phyloP scores from a whole-genome alignment of 1,140 invertebrate species.

The Asobara japonica region DNA sequence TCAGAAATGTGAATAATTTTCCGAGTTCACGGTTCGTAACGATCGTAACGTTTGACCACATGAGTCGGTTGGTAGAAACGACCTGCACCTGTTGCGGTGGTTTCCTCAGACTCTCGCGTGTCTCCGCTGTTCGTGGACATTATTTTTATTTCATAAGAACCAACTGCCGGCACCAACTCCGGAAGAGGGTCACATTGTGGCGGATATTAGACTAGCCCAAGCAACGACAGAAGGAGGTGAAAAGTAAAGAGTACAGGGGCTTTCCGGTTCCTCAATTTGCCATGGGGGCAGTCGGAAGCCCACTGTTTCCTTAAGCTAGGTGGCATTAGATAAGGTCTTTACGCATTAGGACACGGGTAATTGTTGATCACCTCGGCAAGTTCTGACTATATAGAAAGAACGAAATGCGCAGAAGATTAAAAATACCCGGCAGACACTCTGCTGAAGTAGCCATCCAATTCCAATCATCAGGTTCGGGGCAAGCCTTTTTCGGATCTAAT shows the following conservation, averaged over 20 bases:
- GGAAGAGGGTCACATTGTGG: neutral
- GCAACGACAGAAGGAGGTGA: neutral
- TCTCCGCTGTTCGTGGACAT: neutral
- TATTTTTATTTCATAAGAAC: neutral
- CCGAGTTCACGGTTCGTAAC: no score
- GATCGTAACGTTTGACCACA: neutral
- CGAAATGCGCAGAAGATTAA: no score
- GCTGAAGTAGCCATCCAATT: no score
- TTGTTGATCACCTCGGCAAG: no score
- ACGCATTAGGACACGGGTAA: no score
- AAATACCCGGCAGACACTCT: no score
- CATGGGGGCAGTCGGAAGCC: neutral
- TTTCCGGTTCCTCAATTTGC: conserved; percentile 1
- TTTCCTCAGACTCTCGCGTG: neutral
- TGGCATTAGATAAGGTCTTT: neutral
- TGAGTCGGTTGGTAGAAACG: neutral
- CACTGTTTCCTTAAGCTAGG: neutral
- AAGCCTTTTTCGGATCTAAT: no score
- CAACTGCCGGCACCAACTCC: neutral
- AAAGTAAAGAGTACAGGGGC: neutral
- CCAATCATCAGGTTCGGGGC: no score
- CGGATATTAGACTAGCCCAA: conserved; percentile 1
- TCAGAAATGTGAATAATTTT: no score
- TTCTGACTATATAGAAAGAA: no score
- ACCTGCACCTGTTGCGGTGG: neutral